Conservation (phyloP, 2,113 vertebrate genomes). For the Pagrus major region DNA sequence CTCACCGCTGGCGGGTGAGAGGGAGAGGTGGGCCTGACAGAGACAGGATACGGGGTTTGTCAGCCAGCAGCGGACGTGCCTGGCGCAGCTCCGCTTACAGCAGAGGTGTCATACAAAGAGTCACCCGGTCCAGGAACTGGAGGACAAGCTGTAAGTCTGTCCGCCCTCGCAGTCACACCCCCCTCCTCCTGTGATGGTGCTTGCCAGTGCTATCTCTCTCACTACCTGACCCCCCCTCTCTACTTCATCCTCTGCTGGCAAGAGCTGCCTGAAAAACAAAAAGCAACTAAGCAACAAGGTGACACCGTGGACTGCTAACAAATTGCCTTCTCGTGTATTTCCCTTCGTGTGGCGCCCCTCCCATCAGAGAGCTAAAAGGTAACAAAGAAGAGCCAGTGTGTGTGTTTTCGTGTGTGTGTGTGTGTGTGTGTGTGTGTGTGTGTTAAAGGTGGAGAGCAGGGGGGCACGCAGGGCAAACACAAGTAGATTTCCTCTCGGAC, state of each 20-base stretch:
- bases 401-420: conserved; percentile 17
- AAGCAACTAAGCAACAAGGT: conserved; percentile 66
- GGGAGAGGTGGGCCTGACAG: conserved; percentile 54
- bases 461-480: conserved; percentile 71
- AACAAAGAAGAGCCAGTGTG: conserved; percentile 47
- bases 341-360: conserved; percentile 1
- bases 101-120: conserved; percentile 84
- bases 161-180: conserved; percentile 39
- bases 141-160: conserved; percentile 81
- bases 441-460: conserved; percentile 51
- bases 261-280: conserved; percentile 62
- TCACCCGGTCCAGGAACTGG: conserved; percentile 75
- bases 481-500: conserved; percentile 81
- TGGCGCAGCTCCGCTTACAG: conserved; percentile 77
- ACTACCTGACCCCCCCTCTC: conserved; percentile 10
- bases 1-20: conserved; percentile 44
- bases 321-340: conserved; percentile 77
- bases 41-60: conserved; percentile 79
- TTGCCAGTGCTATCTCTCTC: conserved; percentile 39
- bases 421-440: conserved; percentile 36
- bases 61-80: conserved; percentile 75
- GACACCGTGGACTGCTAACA: conserved; percentile 71
- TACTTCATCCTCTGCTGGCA: conserved; percentile 51
- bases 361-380: conserved; percentile 42
- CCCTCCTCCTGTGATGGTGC: conserved; percentile 17